Percentiles rank a stretch among this genome's conserved stretches.
These are phyloP conservation scores for Capricornis sumatraensis DNA, from an alignment of 2,113 vertebrate species.

Conservation along the genomic window DNA sequence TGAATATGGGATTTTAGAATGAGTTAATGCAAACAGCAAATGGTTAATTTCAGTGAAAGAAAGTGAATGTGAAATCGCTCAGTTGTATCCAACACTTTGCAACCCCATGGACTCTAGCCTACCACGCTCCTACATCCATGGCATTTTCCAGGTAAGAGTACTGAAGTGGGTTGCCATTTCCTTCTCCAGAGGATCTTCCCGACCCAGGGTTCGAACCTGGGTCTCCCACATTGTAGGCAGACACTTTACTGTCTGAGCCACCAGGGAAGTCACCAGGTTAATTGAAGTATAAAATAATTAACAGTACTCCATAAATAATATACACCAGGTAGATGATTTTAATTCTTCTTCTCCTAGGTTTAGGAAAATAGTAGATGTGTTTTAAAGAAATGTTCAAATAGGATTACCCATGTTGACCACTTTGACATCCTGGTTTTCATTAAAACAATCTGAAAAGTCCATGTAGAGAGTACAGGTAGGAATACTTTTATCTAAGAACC, in stretches of 20 bases:
- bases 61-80: background rate
- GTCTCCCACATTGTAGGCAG: background rate
- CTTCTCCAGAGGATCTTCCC: background rate
- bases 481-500: background rate
- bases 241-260: background rate
- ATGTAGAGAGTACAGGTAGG: background rate
- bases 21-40: background rate
- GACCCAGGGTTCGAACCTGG: background rate
- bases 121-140: background rate
- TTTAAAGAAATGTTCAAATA: background rate
- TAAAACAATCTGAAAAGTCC: background rate
- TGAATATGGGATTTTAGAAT: background rate
- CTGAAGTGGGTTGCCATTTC: background rate
- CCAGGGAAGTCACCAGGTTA: background rate
- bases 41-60: background rate
- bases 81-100: rapidly evolving
- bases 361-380: background rate
- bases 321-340: background rate
- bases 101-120: background rate
- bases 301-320: background rate
- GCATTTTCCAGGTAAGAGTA: background rate
- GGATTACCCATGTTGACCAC: background rate
- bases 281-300: background rate
- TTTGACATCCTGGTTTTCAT: background rate
- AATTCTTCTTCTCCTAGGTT: background rate